Evolutionary conservation across 2,888 invertebrate genomes (phyloP).

Genomic region (Mythimna impura): DNA sequence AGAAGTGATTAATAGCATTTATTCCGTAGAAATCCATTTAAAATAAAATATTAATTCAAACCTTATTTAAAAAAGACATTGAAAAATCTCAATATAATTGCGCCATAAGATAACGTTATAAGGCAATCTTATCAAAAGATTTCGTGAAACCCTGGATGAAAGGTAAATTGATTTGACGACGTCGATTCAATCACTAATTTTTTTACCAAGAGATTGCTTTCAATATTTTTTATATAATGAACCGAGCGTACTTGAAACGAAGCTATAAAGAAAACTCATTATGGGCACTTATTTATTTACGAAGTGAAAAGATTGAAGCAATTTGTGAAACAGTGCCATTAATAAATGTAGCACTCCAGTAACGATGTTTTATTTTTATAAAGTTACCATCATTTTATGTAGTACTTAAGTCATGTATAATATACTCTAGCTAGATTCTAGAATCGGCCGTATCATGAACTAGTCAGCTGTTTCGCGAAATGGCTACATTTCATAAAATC

Average conservation of each 20-base stretch:
- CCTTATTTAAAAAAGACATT: slow-evolving; percentile 32
- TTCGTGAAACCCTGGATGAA: slow-evolving; percentile 54
- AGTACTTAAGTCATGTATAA: neutral
- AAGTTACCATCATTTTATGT: neutral
- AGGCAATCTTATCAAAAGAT: slow-evolving; percentile 59
- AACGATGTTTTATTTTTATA: slow-evolving; percentile 17
- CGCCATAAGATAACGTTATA: slow-evolving; percentile 48
- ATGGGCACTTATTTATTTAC: slow-evolving; percentile 55
- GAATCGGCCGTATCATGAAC: neutral
- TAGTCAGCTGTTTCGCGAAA: neutral
- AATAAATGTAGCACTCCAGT: slow-evolving; percentile 11
- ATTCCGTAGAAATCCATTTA: neutral
- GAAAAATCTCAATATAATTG: slow-evolving; percentile 43
- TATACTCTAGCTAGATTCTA: neutral
- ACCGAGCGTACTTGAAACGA: slow-evolving; percentile 29
- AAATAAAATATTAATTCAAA: neutral
- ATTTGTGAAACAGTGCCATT: slow-evolving; percentile 35
- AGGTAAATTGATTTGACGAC: slow-evolving; percentile 63
- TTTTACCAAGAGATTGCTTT: slow-evolving; percentile 57
- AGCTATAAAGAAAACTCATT: slow-evolving; percentile 56
- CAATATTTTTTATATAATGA: slow-evolving; percentile 52
- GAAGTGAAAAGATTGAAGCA: slow-evolving; percentile 51
- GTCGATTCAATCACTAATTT: slow-evolving; percentile 61
- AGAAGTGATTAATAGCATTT: neutral
- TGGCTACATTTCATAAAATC: neutral